Evolutionary conservation across 2,797 vertebrate genomes (phyloP), one percentile per base, ranked within the genome.

Genomic region (Fundulus diaphanus): DNA sequence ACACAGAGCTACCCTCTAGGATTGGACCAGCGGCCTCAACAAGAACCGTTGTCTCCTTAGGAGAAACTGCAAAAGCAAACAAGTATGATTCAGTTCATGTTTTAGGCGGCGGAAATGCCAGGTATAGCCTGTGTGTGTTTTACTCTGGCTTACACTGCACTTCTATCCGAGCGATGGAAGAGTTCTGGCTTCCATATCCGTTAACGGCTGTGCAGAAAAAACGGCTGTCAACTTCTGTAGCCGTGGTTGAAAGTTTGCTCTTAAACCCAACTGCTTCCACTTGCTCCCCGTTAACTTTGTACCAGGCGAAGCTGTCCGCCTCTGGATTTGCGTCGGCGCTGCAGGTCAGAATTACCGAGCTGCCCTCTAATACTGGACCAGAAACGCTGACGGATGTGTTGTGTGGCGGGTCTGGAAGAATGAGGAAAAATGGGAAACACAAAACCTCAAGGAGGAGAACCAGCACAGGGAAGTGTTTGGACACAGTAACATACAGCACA

Each of bases 191-290:
- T 75, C 93, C 93, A 22, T 86, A 72, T 82, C 2, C 51, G 79
- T 94, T 94, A 4, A 65, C 29, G 74, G 46, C 91, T 48, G 4
- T 24, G 70, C 93, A 94, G 84, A 75, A 90, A 82, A 91, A 92
- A 3, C 54, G 76, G 7, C 68, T 85, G 49, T 85, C 63, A 0
- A 15, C 76, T n/a, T 92, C 89, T 22, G 87, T 80, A 7, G 85
- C 85, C 0, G 15, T 73, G 8, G 77, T 72, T 0, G 46, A 76
- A 22, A 87, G 75, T 24, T 0, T 72, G 24, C 44, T 76, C 20
- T 70, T 61, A 0, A 33, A 82, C 4, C 88, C 87, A 61, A 89
- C 71, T 0, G 13, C 51, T 1, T 42, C 77, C 56, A 70, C 77
- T 63, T 89, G 11, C 63, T 86, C 85, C 16, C 70, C 86, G 5